Evolutionary conservation across 2,797 vertebrate genomes (phyloP).

Genomic region (Pseudochirops corinnae): DNA sequence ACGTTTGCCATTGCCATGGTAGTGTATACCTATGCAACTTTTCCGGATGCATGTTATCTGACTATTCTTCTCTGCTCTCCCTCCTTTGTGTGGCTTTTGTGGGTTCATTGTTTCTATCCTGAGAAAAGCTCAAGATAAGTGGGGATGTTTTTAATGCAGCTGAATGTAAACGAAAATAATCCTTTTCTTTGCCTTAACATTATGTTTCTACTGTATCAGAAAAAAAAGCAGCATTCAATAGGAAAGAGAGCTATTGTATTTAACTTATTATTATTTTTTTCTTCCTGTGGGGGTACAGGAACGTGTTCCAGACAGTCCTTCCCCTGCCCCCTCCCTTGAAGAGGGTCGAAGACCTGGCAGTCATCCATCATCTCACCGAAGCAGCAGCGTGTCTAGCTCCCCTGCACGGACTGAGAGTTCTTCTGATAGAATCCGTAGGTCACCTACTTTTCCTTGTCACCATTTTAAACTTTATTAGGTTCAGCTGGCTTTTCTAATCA

Average conservation of each 20-base stretch:
- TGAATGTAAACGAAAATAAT: slow-evolving; percentile 6
- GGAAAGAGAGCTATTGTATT: not conserved
- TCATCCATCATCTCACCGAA: slow-evolving; percentile 97
- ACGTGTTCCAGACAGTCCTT: slow-evolving; percentile 97
- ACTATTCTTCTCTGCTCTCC: not conserved
- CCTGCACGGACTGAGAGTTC: slow-evolving; percentile 98
- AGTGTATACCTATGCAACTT: not conserved
- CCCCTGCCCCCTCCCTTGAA: slow-evolving; percentile 97
- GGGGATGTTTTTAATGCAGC: not conserved
- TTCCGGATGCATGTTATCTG: not conserved
- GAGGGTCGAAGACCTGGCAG: slow-evolving; percentile 97
- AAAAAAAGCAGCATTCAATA: slow-evolving; percentile 1
- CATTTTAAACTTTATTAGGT: slow-evolving; percentile 75
- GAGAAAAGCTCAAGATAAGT: slow-evolving; percentile 11
- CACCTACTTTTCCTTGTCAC: slow-evolving; percentile 81
- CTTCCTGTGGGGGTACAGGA: slow-evolving; percentile 88
- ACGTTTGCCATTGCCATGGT: not conserved
- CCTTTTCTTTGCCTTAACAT: not conserved
- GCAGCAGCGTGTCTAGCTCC: slow-evolving; percentile 99
- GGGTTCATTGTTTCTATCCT: slow-evolving; percentile 3
- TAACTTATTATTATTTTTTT: slow-evolving; percentile 23
- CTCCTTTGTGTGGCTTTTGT: slow-evolving; percentile 20
- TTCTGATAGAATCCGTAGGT: slow-evolving; percentile 99
- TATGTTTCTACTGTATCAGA: not conserved
- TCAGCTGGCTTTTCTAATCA: slow-evolving; percentile 82